Conservation (phyloP, 2,113 vertebrate species). For the Casuarius casuarius region DNA sequence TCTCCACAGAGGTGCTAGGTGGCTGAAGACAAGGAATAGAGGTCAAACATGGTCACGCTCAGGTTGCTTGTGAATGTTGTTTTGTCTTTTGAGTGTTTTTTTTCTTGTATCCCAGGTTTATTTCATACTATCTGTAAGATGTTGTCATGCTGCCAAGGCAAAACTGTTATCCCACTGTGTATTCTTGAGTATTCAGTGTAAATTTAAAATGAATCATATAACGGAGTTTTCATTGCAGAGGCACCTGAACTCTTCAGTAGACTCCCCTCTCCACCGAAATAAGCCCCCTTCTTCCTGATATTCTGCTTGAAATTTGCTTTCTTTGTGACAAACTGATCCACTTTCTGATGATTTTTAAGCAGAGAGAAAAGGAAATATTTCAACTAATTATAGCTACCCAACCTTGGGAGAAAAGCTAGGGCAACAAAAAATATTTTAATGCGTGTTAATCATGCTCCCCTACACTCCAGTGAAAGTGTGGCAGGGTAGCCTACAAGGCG, state of each 20-base stretch:
- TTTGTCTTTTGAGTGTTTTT: not conserved
- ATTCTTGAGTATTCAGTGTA: not conserved
- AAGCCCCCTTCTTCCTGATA: not conserved
- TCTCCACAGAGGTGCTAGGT: not conserved
- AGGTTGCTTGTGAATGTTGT: not conserved
- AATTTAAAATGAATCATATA: not conserved
- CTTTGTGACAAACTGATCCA: not conserved
- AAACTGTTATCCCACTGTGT: not conserved
- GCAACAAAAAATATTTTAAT: not conserved
- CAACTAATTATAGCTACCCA: not conserved
- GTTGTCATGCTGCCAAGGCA: not conserved
- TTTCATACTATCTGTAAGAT: not conserved
- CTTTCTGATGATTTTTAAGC: not conserved
- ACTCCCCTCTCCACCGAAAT: not conserved
- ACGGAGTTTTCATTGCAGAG: not conserved
- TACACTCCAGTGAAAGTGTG: not conserved
- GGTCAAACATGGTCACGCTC: not conserved
- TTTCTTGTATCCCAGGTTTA: not conserved
- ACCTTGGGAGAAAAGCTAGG: not conserved
- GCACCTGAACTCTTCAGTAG: not conserved
- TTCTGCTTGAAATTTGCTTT: not conserved
- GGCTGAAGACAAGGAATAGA: not conserved
- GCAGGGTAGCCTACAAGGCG: not conserved
- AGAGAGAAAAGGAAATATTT: not conserved
- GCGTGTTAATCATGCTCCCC: not conserved